phyloP scores from a whole-genome alignment of 2,113 vertebrate species.

The Daubentonia madagascariensis region DNA sequence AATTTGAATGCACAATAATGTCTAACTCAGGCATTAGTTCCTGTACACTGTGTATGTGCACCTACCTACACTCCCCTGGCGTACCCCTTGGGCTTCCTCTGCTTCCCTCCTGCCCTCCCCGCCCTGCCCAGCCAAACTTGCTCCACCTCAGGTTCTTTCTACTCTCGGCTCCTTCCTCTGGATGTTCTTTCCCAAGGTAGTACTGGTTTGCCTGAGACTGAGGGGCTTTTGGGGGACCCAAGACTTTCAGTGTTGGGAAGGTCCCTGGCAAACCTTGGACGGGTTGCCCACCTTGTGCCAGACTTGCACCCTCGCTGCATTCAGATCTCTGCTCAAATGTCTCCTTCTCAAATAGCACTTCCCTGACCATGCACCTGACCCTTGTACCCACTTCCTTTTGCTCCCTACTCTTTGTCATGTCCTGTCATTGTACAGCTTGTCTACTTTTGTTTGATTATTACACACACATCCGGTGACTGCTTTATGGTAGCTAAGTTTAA shows the following conservation, averaged over 20 bases:
- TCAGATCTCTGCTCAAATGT: background rate
- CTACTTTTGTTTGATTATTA: background rate
- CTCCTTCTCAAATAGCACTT: background rate
- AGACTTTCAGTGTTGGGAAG: background rate
- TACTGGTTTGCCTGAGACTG: background rate
- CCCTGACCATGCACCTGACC: too few relatives aligned
- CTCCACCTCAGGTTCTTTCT: background rate
- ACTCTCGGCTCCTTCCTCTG: background rate
- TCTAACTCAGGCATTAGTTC: background rate
- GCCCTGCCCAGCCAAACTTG: background rate
- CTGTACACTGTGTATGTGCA: rapidly evolving
- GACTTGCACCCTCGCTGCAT: background rate
- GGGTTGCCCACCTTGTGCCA: rapidly evolving
- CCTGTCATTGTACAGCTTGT: too few relatives aligned
- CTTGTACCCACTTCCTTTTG: background rate
- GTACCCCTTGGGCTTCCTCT: background rate
- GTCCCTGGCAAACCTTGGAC: background rate
- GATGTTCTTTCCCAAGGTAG: background rate
- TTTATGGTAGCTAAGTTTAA: background rate
- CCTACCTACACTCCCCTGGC: rapidly evolving
- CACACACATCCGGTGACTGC: background rate
- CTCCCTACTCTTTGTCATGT: background rate
- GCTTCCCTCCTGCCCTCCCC: background rate
- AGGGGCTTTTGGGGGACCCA: background rate
- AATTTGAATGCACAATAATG: background rate